Conservation (phyloP, 2,888 invertebrate species). For the Drosophila rellima region DNA sequence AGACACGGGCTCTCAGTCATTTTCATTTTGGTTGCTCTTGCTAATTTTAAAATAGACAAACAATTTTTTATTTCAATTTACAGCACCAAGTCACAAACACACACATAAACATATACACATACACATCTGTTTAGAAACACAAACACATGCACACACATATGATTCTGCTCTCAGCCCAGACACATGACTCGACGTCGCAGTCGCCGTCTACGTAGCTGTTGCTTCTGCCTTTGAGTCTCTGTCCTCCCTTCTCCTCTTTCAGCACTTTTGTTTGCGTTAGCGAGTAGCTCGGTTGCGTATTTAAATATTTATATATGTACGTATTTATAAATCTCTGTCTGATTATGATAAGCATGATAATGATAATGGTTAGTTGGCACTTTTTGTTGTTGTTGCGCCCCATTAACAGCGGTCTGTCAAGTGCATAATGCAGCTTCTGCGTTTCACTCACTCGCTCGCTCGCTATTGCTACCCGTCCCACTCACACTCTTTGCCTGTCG, state of each 20-base stretch:
- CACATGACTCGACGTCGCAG: conserved; percentile 57
- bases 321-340: conserved; percentile 68
- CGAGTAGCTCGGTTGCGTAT: conserved; percentile 75
- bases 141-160: conserved; percentile 10
- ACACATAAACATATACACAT: conserved; percentile 23
- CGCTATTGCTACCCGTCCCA: neutral
- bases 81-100: conserved; percentile 53
- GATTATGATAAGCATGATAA: conserved; percentile 77
- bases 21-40: conserved; percentile 74
- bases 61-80: conserved; percentile 78
- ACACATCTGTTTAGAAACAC: conserved; percentile 18
- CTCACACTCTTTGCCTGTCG: neutral
- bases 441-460: neutral
- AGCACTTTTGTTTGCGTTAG: conserved; percentile 60
- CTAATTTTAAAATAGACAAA: conserved; percentile 81
- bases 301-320: conserved; percentile 72
- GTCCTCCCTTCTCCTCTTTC: neutral
- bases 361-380: conserved; percentile 68
- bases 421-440: conserved; percentile 34
- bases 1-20: conserved; percentile 54
- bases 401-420: conserved; percentile 47
- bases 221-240: conserved; percentile 15
- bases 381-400: conserved; percentile 20
- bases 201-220: conserved; percentile 26
- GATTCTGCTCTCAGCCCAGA: conserved; percentile 42